These are phyloP conservation scores for Cherax destructor DNA, from an alignment of 1,140 invertebrate species.

Conservation along the genomic window DNA sequence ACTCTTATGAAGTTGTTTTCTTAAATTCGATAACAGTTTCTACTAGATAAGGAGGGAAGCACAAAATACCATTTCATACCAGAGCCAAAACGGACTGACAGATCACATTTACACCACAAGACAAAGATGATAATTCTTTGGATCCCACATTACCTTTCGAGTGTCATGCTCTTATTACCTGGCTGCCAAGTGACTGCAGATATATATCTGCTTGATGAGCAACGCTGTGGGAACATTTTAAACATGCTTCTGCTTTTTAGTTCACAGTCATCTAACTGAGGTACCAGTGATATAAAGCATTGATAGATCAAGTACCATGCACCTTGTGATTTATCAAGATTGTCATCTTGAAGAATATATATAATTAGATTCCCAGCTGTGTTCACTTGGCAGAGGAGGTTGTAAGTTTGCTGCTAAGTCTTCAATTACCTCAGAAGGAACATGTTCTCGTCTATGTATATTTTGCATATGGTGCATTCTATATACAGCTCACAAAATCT, in stretches of 20 bases:
- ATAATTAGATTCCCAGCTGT: slow-evolving; percentile 18
- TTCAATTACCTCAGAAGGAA: slow-evolving; percentile 14
- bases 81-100: slow-evolving; percentile 20
- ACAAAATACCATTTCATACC: not conserved
- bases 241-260: slow-evolving; percentile 16
- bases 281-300: not conserved
- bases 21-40: not conserved
- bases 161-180: slow-evolving; percentile 6
- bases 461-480: slow-evolving; percentile 74
- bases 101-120: slow-evolving; percentile 19
- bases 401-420: slow-evolving; percentile 10
- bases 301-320: not conserved
- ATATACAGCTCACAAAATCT: slow-evolving; percentile 77
- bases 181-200: slow-evolving; percentile 8
- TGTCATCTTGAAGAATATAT: slow-evolving; percentile 4
- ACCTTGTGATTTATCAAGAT: not conserved
- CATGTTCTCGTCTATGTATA: not conserved
- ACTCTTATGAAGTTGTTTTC: too few relatives aligned
- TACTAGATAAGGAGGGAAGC: slow-evolving; percentile 16
- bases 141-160: not conserved
- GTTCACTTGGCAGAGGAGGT: slow-evolving; percentile 1
- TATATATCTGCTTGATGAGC: slow-evolving; percentile 46
- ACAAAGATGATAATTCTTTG: not conserved
- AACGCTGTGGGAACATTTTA: slow-evolving; percentile 33
- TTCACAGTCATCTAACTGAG: slow-evolving; percentile 16